phyloP scores from a whole-genome alignment of 2,888 invertebrate genomes.

The Achlya flavicornis region DNA sequence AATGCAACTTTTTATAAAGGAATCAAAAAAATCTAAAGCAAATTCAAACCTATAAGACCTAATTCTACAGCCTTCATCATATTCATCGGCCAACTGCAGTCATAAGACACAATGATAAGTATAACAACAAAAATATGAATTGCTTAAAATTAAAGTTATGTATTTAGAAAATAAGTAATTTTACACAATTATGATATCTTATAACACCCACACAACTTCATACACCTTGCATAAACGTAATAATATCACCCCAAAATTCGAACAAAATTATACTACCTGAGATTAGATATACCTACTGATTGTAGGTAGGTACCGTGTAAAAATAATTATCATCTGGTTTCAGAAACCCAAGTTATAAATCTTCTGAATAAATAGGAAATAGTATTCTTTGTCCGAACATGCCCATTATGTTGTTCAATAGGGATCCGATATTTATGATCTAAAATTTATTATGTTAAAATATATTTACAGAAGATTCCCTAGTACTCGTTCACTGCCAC shows the following conservation, averaged over 20 bases:
- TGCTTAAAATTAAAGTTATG: neutral
- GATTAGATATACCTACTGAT: neutral
- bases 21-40: too few relatives aligned
- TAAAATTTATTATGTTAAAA: neutral
- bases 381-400: neutral
- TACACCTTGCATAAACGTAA: constrained; percentile 2
- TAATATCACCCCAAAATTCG: neutral
- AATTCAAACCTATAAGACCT: too few relatives aligned
- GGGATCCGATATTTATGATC: neutral
- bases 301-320: neutral
- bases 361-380: neutral
- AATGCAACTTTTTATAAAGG: too few relatives aligned
- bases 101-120: neutral
- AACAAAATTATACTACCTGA: neutral
- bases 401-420: neutral
- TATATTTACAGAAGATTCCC: neutral
- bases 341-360: neutral
- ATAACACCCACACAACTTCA: neutral
- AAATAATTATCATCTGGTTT: neutral
- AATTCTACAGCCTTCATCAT: too few relatives aligned
- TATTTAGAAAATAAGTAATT: neutral
- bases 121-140: neutral
- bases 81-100: neutral
- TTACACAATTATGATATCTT: neutral
- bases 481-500: too few relatives aligned